phyloP scores from a whole-genome alignment of 2,888 invertebrate species.

The Acronicta alni region DNA sequence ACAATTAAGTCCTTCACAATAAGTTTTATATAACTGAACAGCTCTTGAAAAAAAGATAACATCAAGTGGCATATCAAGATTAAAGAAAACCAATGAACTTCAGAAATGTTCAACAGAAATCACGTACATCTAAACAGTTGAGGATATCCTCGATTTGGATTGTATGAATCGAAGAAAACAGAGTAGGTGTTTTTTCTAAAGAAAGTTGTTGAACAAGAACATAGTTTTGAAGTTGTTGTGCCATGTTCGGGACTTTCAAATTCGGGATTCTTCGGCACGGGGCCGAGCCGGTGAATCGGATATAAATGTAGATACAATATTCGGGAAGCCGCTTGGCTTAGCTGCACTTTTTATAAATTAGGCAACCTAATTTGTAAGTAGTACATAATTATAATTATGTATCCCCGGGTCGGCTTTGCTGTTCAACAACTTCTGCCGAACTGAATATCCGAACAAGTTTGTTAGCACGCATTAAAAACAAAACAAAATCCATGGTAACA shows the following conservation, averaged over 20 bases:
- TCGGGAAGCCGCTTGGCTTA: too few species aligned
- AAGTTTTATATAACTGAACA: conserved; percentile 6
- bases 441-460: too few species aligned
- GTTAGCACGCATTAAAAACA: conserved; percentile 34
- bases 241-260: too few species aligned
- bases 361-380: too few species aligned
- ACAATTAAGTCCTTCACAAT: conserved; percentile 7
- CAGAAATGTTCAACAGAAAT: conserved; percentile 10
- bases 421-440: too few species aligned
- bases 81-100: conserved; percentile 19
- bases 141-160: conserved; percentile 17
- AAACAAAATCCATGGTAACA: conserved; percentile 14
- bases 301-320: too few species aligned
- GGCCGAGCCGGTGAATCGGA: too few species aligned
- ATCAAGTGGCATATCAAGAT: conserved; percentile 5
- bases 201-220: conserved; percentile 30
- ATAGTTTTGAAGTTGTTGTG: conserved; percentile 14
- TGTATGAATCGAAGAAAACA: conserved; percentile 10
- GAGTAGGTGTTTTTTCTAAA: background rate
- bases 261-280: too few species aligned
- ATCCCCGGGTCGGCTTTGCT: too few species aligned
- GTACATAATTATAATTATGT: too few species aligned
- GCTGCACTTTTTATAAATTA: too few species aligned
- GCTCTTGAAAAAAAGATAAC: conserved; percentile 20
- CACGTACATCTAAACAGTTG: conserved; percentile 8